A percentile compares a stretch with the other conserved stretches of the same genome.
These are phyloP conservation scores for Drosophila diplacantha DNA, from an alignment of 2,888 invertebrate species.

Conservation along the genomic window DNA sequence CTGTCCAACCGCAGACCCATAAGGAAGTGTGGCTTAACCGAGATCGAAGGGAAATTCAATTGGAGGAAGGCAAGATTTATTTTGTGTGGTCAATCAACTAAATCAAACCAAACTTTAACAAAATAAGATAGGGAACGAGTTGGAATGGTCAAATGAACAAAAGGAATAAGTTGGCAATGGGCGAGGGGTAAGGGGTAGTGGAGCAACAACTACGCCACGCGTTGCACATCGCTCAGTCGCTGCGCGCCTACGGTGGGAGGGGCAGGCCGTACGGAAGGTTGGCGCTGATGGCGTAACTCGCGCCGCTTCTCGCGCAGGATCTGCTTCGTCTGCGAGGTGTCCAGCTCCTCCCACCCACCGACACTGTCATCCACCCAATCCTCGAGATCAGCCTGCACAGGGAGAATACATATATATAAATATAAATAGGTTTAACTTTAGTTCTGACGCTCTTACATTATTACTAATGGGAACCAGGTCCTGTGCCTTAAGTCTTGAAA, in stretches of 20 bases:
- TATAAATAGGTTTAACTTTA: no score
- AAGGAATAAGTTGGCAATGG: conserved; percentile 8
- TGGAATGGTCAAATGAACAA: conserved; percentile 18
- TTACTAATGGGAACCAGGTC: conserved; percentile 78
- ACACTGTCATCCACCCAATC: conserved; percentile 80
- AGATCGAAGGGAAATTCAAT: conserved; percentile 52
- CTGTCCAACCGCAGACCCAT: conserved; percentile 40
- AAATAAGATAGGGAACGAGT: conserved; percentile 5
- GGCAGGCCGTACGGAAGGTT: conserved; percentile 45
- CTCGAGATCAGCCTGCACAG: conserved; percentile 78
- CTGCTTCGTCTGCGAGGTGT: conserved; percentile 76
- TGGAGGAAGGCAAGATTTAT: conserved; percentile 54
- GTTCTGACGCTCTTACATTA: conserved; percentile 61
- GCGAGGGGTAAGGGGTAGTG: not conserved
- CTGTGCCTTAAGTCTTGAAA: conserved; percentile 78
- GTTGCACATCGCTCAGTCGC: conserved; percentile 55
- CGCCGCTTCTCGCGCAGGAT: conserved; percentile 77
- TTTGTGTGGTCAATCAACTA: conserved; percentile 51
- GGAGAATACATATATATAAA: conserved; percentile 2
- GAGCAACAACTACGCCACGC: conserved; percentile 51
- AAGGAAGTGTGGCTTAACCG: conserved; percentile 35
- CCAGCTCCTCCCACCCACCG: conserved; percentile 80
- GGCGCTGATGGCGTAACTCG: conserved; percentile 75
- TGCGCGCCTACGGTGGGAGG: conserved; percentile 60
- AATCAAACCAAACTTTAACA: conserved; percentile 45